phyloP scores from a whole-genome alignment of 2,113 vertebrate species.

The Caretta caretta region DNA sequence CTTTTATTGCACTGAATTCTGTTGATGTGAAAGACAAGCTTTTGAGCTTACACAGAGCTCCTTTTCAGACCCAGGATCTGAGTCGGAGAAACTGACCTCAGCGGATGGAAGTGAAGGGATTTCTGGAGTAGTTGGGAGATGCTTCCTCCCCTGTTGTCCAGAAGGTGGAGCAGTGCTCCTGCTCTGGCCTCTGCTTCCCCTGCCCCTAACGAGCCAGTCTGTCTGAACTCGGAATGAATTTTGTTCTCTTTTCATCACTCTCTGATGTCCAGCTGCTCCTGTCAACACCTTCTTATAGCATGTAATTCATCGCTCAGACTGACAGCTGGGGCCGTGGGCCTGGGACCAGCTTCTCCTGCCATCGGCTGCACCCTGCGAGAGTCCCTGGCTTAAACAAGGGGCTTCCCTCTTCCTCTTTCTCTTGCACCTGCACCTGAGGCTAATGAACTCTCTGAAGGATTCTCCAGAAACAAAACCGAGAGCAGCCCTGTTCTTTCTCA shows the following conservation, averaged over 20 bases:
- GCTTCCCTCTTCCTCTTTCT: slow-evolving; percentile 37
- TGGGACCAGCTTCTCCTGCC: slow-evolving; percentile 90
- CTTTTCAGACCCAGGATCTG: not conserved
- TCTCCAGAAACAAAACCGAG: not conserved
- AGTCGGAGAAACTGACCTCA: not conserved
- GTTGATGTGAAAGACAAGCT: not conserved
- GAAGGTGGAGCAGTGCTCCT: slow-evolving; percentile 79
- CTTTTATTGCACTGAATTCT: not conserved
- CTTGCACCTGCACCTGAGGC: slow-evolving; percentile 75
- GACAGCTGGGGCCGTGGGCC: slow-evolving; percentile 93
- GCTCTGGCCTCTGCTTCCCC: slow-evolving; percentile 47
- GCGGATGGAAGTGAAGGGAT: not conserved
- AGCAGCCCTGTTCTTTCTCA: not conserved
- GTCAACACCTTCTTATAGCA: slow-evolving; percentile 97
- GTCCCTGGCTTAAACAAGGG: slow-evolving; percentile 64
- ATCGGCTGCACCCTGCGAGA: slow-evolving; percentile 83
- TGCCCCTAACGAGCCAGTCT: slow-evolving; percentile 83
- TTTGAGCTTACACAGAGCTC: not conserved
- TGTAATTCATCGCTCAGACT: slow-evolving; percentile 93
- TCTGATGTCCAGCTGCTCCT: slow-evolving; percentile 96
- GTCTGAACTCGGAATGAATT: slow-evolving; percentile 90
- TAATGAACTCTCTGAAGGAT: slow-evolving; percentile 39
- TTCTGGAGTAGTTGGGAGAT: not conserved
- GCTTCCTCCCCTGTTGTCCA: slow-evolving; percentile 60
- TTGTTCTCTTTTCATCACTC: slow-evolving; percentile 94